Base-by-base conservation (phyloP, 92 coral and sea anemone species). In the Virgularia gustaviana region DNA sequence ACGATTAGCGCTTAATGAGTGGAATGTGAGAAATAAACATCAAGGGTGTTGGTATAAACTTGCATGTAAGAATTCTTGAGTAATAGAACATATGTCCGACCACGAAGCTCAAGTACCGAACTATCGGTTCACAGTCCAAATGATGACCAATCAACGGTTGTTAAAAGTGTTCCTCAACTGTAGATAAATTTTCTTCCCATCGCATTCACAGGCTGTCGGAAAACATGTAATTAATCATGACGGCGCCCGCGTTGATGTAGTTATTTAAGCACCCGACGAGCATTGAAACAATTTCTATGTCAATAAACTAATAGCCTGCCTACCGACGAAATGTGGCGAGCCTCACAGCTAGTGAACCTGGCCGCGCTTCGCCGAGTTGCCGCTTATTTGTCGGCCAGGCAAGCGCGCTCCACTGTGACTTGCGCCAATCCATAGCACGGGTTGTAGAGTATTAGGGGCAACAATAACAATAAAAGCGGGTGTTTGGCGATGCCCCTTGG, bases 1-100 rank as follows among this genome's bases (percentile, higher is more conserved):
- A 68, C 75, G 75, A 68, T 68, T 68, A 68, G 55, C 75, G 75
- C 61, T 68, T 68, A 68, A 68, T 68, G 75, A 49, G 12, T 68
- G 75, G 75, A 68, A 68, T 68, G 75, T 33, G 61, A 68, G 31
- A 68, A 49, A 49, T 68, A 68, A 68, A 68, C 51, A 56, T 49
- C 60, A 28, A 61, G 73, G 75, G 75, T 68, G 75, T 43, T 68
- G 75, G 35, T n/a, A n/a, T n/a, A n/a, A n/a, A n/a, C n/a, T n/a
- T n/a, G n/a, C n/a, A n/a, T 35, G 41, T 47, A 66, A n/a, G 24
- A 5, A 22, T 64, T 64, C 33, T 41, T n/a, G n/a, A n/a, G n/a
- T 43, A 13, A 20, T 55, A 55, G 31, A 25, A 60, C 38, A 38
- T 68, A 29, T 68, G 61, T 31, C 8, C n/a, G 27, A 15, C 75